Conservation (phyloP, 2,113 vertebrate genomes). For the Calyptomena viridis region DNA sequence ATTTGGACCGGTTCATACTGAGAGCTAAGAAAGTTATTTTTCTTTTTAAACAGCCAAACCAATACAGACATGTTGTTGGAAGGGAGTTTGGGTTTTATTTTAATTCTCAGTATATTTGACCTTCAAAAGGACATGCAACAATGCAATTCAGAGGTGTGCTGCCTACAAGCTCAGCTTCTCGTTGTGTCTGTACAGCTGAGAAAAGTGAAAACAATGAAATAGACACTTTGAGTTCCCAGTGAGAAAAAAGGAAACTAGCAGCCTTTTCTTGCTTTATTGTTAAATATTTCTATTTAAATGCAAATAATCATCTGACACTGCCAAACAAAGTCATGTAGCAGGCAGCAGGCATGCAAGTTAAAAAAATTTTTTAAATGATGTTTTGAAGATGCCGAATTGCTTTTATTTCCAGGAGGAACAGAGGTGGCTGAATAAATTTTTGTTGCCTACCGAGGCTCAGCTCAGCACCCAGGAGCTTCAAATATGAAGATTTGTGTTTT, state of each 20-base stretch:
- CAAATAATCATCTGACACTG: conserved; percentile 35
- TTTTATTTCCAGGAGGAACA: neutral
- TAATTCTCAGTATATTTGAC: neutral
- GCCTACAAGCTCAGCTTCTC: neutral
- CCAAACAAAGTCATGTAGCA: conserved; percentile 27
- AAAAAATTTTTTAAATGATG: neutral
- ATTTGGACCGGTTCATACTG: neutral
- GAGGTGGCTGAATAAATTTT: neutral
- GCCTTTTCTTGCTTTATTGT: conserved; percentile 21
- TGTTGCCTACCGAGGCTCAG: neutral
- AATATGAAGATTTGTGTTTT: neutral
- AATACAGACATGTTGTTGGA: neutral
- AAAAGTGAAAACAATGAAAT: conserved; percentile 15
- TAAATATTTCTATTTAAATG: conserved; percentile 61
- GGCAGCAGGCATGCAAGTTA: neutral
- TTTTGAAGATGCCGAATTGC: neutral
- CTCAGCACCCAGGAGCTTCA: neutral
- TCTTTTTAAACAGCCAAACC: neutral
- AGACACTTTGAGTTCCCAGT: neutral
- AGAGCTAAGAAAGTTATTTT: neutral
- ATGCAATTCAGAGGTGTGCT: conserved; percentile 9
- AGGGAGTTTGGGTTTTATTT: neutral
- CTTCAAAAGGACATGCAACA: neutral
- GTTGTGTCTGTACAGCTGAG: neutral
- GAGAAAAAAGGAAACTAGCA: neutral